Conservation (phyloP, 2,113 vertebrate genomes). For the Mesembrinibis cayennensis region DNA sequence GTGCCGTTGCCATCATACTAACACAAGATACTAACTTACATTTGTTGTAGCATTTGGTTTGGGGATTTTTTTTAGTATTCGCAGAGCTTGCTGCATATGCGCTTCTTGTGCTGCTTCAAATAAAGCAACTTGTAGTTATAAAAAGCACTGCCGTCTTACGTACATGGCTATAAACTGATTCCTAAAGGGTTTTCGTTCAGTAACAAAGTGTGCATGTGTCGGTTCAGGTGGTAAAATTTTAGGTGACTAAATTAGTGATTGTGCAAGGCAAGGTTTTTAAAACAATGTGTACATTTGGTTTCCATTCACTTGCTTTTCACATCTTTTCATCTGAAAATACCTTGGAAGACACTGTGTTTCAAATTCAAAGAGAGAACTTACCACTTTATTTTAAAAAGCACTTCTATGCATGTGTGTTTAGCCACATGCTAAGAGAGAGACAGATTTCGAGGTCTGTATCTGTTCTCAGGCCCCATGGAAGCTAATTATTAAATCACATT, state of each 20-base stretch:
- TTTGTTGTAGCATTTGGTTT: neutral
- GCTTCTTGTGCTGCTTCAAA: neutral
- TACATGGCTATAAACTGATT: neutral
- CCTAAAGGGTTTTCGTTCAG: neutral
- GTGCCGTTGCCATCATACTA: neutral
- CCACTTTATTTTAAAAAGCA: neutral
- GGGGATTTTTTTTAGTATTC: neutral
- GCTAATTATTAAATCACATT: neutral
- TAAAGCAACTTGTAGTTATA: neutral
- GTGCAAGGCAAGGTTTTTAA: neutral
- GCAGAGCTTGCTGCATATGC: neutral
- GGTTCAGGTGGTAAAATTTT: neutral
- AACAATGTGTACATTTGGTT: neutral
- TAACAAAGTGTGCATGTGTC: neutral
- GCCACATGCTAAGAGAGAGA: neutral
- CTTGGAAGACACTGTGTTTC: neutral
- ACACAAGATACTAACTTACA: rapidly evolving
- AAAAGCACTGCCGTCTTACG: neutral
- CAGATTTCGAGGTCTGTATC: neutral
- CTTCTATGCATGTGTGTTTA: neutral
- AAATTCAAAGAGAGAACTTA: neutral
- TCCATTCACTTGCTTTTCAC: neutral
- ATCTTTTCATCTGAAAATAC: neutral
- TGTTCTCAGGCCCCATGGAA: neutral
- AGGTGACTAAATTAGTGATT: too few relatives aligned